Percentiles rank a stretch among this genome's conserved stretches.
These are phyloP conservation scores for Martes martes DNA, from an alignment of 2,113 vertebrate species.

Conservation along the genomic window DNA sequence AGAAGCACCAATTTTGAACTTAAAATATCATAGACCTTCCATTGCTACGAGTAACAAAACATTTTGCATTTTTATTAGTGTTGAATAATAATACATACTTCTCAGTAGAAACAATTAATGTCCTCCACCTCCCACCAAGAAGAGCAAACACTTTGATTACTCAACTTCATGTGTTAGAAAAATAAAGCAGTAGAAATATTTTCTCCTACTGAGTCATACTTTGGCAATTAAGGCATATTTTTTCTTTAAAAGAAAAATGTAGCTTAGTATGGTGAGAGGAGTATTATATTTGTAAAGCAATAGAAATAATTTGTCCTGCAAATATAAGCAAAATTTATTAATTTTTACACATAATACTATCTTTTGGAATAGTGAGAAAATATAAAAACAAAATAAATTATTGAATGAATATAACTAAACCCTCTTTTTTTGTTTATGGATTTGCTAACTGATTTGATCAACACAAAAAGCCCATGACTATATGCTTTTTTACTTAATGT, in stretches of 20 bases:
- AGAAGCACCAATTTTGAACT: not conserved
- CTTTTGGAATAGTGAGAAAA: not conserved
- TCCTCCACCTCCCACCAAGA: not conserved
- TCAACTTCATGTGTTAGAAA: not conserved
- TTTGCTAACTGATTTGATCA: not conserved
- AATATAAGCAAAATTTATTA: not conserved
- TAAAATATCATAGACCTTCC: not conserved
- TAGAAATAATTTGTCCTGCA: not conserved
- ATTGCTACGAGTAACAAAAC: not conserved
- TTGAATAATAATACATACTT: slow-evolving; percentile 7
- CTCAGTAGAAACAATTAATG: not conserved
- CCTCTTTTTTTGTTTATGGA: not conserved
- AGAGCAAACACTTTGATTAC: slow-evolving; percentile 7
- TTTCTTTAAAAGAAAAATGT: not conserved
- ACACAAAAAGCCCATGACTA: not conserved
- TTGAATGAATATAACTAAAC: not conserved
- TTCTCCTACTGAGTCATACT: not conserved
- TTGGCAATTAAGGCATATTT: not conserved
- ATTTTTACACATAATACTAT: not conserved
- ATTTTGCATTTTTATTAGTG: not conserved
- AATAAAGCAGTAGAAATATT: not conserved
- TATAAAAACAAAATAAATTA: not conserved
- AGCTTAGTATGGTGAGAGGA: not conserved
- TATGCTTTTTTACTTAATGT: not conserved
- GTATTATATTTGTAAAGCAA: not conserved